phyloP scores from a whole-genome alignment of 1,140 invertebrate genomes.

The Papilio helenus region DNA sequence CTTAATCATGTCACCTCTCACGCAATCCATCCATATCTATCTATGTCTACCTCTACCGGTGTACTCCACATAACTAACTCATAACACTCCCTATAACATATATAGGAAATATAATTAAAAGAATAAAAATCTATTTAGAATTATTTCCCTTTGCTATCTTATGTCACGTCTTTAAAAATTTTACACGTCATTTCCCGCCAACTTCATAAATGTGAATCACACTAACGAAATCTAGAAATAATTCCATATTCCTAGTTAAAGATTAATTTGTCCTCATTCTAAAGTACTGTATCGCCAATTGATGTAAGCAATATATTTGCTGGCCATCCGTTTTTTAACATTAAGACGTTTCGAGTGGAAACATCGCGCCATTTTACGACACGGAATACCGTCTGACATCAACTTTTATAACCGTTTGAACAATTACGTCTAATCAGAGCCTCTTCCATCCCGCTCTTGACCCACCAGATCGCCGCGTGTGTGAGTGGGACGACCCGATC shows the following conservation, averaged over 20 bases:
- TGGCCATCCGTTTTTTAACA: conserved; percentile 45
- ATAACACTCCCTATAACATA: no score
- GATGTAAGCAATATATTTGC: conserved; percentile 24
- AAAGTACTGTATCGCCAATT: neutral
- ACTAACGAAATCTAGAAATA: neutral
- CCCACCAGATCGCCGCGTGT: conserved; percentile 45
- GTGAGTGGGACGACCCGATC: conserved; percentile 60
- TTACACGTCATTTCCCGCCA: neutral
- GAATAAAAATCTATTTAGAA: neutral
- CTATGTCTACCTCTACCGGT: no score
- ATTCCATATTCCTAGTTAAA: neutral
- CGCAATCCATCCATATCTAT: no score
- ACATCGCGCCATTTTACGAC: conserved; percentile 77
- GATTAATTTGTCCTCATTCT: neutral
- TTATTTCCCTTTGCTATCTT: neutral
- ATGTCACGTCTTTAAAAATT: neutral
- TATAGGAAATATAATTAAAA: neutral
- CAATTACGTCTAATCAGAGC: conserved; percentile 80
- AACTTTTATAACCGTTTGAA: conserved; percentile 81
- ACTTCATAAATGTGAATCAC: neutral
- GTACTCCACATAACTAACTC: no score
- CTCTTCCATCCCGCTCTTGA: conserved; percentile 53
- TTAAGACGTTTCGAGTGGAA: conserved; percentile 64
- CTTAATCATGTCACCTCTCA: no score
- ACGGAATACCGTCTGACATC: conserved; percentile 78